phyloP scores from a whole-genome alignment of 2,113 vertebrate genomes.

The Dermatemys mawii region DNA sequence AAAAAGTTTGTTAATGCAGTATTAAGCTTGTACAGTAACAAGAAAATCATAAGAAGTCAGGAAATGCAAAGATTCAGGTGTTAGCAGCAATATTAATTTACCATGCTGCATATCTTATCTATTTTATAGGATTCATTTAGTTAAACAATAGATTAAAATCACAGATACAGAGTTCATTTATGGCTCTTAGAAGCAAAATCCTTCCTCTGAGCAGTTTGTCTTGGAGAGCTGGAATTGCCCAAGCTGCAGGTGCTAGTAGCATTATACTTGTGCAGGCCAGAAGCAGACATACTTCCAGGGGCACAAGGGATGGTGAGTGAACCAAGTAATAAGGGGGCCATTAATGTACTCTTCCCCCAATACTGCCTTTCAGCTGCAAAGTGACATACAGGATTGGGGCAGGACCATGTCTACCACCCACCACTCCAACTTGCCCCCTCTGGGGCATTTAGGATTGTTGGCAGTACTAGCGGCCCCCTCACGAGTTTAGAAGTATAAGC shows the following conservation, averaged over 20 bases:
- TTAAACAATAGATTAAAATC: not conserved
- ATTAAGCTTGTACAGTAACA: not conserved
- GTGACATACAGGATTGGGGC: not conserved
- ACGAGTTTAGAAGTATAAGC: not conserved
- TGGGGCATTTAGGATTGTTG: not conserved
- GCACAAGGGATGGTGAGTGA: not conserved
- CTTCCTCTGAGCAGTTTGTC: not conserved
- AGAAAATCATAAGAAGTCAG: not conserved
- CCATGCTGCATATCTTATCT: not conserved
- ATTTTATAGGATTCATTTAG: constrained; percentile 28
- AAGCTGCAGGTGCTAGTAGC: not conserved
- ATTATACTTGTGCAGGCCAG: fast-evolving
- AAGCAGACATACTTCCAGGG: not conserved
- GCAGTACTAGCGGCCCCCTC: not conserved
- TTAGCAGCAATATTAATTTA: not conserved
- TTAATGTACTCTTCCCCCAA: not conserved
- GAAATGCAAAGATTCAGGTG: constrained; percentile 29
- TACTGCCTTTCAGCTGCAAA: not conserved
- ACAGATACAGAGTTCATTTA: constrained; percentile 41
- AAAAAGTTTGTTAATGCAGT: constrained; percentile 25
- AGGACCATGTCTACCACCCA: not conserved
- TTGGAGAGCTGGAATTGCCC: not conserved
- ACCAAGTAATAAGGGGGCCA: not conserved
- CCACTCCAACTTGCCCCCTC: not conserved
- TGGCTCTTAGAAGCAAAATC: constrained; percentile 29